Evolutionary conservation across 2,888 invertebrate species (phyloP), one percentile per base, ranked within the genome.

Genomic region (Ennomos fuscantarius): DNA sequence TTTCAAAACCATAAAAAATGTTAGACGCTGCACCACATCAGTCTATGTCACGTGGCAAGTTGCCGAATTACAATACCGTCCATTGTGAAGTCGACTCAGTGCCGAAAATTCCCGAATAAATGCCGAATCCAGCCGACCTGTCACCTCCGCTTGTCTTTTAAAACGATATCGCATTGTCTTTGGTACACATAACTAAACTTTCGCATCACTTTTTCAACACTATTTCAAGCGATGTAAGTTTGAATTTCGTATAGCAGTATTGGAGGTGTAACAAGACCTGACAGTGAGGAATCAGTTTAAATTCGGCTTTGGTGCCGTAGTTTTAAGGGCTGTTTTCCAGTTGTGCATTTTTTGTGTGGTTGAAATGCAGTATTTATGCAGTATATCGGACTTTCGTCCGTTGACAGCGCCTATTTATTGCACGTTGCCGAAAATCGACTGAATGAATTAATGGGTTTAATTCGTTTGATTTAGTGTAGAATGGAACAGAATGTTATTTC

Each of bases 101-200:
- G 72, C 73, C 79, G 74, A 81, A 79, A 85, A 85, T 86, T 85
- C 80, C 78, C 82, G 82, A 87, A 87, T 84, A 86, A 87, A 84
- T 78, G 78, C 84, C 83, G 82, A 86, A 89, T 79, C 81, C 76
- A 71, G 79, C 70, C 73, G 63, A 66, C 63, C 86, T 86, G 87
- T 88, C 87, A 87, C 87, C 85, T 84, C 76, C 74, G 76, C 82
- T 82, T 87, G 86, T 85, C 84, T 82, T 84, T 83, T 83, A 86
- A 88, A 88, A 83, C 83, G 81, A 83, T 83, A 82, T 71, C 74
- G 84, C 84, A 87, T 88, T 89, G 89, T 88, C 85, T 87, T 75
- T 70, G 46, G 63, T 49, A 50, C 45, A 59, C 48, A 39, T 53
- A 53, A 47, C 49, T 57, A 15, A n/a, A 10, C 10, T 32, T 8